phyloP scores from a whole-genome alignment of 2,797 vertebrate genomes.

The Tauraco hartlaubi region DNA sequence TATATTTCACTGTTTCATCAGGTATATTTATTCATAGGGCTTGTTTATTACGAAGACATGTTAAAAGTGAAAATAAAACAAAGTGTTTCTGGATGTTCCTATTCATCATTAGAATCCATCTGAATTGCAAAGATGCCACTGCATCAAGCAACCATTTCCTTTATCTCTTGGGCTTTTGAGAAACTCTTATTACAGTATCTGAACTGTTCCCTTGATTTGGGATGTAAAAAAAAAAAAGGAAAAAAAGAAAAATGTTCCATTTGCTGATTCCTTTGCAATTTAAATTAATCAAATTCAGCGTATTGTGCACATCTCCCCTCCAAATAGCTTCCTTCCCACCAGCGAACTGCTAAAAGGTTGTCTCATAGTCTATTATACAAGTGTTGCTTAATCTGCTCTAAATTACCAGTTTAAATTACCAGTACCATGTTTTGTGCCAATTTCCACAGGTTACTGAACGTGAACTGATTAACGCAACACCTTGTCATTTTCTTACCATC shows the following conservation, averaged over 20 bases:
- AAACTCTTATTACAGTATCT: not conserved
- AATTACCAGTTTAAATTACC: not conserved
- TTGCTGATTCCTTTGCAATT: slow-evolving; percentile 22
- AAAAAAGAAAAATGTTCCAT: not conserved
- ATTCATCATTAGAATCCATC: not conserved
- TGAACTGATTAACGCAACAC: not conserved
- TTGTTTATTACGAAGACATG: slow-evolving; percentile 12
- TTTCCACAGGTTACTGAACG: not conserved
- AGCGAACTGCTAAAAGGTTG: not conserved
- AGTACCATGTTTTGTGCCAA: not conserved
- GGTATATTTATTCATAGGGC: slow-evolving; percentile 4
- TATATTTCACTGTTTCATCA: not conserved
- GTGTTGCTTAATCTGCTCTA: not conserved
- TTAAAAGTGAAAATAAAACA: slow-evolving; percentile 57
- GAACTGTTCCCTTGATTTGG: slow-evolving; percentile 8
- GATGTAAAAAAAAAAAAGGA: not conserved
- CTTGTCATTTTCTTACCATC: not conserved
- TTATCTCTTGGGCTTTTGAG: slow-evolving; percentile 17
- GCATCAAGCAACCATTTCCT: not conserved
- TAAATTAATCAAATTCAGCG: slow-evolving; percentile 18
- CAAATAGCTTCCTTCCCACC: not conserved
- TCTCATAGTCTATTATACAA: not conserved
- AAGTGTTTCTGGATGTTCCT: not conserved
- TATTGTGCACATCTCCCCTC: not conserved
- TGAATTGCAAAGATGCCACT: slow-evolving; percentile 8